Evolutionary conservation across 2,113 vertebrate genomes (phyloP).

Genomic region (Pontoporia blainvillei): DNA sequence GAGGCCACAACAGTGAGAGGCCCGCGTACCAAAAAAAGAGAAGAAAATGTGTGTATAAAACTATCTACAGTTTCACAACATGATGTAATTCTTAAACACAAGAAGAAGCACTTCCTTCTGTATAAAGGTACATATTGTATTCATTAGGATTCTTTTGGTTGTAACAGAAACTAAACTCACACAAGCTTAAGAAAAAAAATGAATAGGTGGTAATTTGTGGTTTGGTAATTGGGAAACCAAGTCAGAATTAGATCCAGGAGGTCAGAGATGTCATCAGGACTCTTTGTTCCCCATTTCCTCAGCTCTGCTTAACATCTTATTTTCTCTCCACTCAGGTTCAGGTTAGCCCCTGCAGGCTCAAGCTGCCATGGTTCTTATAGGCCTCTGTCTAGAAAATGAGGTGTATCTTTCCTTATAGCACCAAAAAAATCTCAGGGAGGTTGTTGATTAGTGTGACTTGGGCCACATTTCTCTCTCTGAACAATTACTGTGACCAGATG

Average conservation of each 20-base stretch:
- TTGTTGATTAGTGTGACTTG: not conserved
- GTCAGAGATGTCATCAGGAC: not conserved
- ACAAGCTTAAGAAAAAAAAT: not conserved
- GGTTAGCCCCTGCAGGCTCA: not conserved
- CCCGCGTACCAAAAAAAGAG: no score
- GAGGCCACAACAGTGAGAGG: no score
- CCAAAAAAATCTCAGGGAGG: not conserved
- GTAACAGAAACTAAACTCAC: not conserved
- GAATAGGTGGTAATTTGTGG: not conserved
- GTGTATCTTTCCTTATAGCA: not conserved
- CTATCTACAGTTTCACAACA: not conserved
- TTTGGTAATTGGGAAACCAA: not conserved
- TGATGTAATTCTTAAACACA: not conserved
- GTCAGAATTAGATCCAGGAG: not conserved
- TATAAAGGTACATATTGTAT: not conserved
- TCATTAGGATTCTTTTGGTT: not conserved
- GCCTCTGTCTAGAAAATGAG: not conserved
- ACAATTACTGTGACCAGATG: not conserved
- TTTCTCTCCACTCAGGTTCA: conserved; percentile 3
- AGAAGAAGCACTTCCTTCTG: not conserved
- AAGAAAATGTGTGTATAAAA: not conserved
- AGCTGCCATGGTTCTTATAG: not conserved
- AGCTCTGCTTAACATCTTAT: not conserved
- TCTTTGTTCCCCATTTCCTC: not conserved
- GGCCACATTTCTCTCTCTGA: not conserved